Evolutionary conservation across 2,113 vertebrate species (phyloP).

Genomic region (Phasianus colchicus): DNA sequence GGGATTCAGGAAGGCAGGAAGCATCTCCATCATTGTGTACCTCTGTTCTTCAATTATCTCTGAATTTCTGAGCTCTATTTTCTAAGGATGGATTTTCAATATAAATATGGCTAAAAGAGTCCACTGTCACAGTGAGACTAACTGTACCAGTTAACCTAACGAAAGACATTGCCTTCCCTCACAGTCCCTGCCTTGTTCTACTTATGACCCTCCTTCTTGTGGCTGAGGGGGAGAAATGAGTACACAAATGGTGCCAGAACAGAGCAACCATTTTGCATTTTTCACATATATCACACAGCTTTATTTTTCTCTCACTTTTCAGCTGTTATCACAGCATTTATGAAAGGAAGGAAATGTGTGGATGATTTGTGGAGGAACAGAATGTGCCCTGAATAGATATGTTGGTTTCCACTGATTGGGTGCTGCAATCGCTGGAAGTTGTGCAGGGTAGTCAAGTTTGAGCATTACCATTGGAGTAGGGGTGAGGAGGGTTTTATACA

Average conservation of each 20-base stretch:
- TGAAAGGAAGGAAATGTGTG: constrained; percentile 59
- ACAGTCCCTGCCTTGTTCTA: constrained; percentile 11
- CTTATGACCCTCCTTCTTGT: neutral
- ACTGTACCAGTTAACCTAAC: neutral
- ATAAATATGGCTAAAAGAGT: neutral
- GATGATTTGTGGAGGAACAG: constrained; percentile 58
- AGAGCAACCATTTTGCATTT: constrained; percentile 44
- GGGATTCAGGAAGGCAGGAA: neutral
- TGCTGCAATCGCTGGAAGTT: neutral
- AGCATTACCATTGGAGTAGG: neutral
- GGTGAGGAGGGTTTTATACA: neutral
- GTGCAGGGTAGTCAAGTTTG: neutral
- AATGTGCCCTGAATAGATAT: constrained; percentile 37
- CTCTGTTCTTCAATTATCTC: neutral
- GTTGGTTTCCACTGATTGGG: neutral
- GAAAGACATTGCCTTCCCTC: neutral
- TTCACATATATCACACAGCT: constrained; percentile 41
- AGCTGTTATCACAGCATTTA: constrained; percentile 63
- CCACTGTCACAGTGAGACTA: neutral
- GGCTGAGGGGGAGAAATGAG: neutral
- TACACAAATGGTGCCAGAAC: constrained; percentile 1
- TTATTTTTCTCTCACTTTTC: constrained; percentile 69
- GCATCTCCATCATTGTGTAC: neutral
- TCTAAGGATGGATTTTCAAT: neutral
- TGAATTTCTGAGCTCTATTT: neutral